Percentiles rank a stretch among this genome's conserved stretches.
These are phyloP conservation scores for Serinus canaria DNA, from an alignment of 2,113 vertebrate species.

Conservation along the genomic window DNA sequence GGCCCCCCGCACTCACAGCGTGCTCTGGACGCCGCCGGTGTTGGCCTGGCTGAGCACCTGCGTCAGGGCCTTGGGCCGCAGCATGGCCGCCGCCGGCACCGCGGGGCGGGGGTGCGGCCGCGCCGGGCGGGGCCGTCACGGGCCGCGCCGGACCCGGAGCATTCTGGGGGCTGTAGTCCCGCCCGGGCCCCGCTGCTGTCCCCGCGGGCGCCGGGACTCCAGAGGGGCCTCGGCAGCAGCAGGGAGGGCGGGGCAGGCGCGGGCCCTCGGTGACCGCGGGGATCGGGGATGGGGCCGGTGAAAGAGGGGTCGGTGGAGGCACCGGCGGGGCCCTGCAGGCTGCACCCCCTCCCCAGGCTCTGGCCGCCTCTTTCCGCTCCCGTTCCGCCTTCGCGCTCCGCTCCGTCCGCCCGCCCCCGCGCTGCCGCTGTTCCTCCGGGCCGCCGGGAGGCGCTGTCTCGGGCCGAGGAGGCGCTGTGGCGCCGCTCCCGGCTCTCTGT, in stretches of 20 bases:
- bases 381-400: neutral
- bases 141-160: neutral
- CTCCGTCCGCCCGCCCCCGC: neutral
- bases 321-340: too few species aligned
- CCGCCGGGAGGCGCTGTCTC: neutral
- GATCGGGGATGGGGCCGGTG: neutral
- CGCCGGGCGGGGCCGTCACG: neutral
- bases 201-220: too few species aligned
- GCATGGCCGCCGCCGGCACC: constrained; percentile 67
- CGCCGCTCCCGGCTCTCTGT: neutral
- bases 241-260: neutral
- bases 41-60: constrained; percentile 97
- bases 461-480: neutral
- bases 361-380: neutral
- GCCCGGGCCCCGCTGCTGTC: neutral
- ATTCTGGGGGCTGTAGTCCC: neutral
- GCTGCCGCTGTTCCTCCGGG: neutral
- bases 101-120: neutral
- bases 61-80: constrained; percentile 93
- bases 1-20: constrained; percentile 80
- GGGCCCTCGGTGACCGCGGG: neutral
- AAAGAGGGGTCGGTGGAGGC: neutral
- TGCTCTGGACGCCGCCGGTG: constrained; percentile 96
- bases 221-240: neutral
- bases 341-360: neutral